Base-by-base conservation (phyloP, 2,113 vertebrate species). In the Phylloscopus trochiloides region DNA sequence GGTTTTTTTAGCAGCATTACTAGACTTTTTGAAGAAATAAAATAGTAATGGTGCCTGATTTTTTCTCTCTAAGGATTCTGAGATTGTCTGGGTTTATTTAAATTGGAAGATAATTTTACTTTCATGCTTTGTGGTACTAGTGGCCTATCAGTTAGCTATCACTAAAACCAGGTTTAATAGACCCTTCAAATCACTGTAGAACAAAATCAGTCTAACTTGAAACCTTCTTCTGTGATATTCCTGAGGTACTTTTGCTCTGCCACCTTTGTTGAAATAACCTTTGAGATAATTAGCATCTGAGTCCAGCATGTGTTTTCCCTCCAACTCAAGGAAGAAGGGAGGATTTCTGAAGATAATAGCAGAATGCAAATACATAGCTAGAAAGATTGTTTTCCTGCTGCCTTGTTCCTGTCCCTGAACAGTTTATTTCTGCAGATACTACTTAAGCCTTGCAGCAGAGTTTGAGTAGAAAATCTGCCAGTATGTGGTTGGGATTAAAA, bases 401-500 rank as follows among this genome's bases (percentile, higher is more conserved):
- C 80, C 77, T 73, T 74, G 13, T 77, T 77, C 51, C 34, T 78
- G 20, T 43, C 67, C 76, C 61, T 66, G 51, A 92, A 43, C n/a
- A 79, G 68, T 79, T 88, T 94, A 61, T 90, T 92, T 63, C 34
- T 76, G 14, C n/a, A 68, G 74, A 61, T 55, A 40, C 17, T 82
- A 34, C 25, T 82, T 90, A 73, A n/a, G n/a, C 25, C 32, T 80
- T 86, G 47, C 31, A 74, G 75, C 29, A 14, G 38, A 70, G 72
- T 70, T 84, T 51, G 63, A 90, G 38, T 62, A 17, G 29, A 83
- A 70, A 9, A 84, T 80, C 42, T 0, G 0, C 63, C 18, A 0
- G 20, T 58, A 71, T 88, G 63, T 71, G 42, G 21, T 59, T 90
- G 36, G 29, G 86, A 83, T 88, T 95, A 90, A 88, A 92, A 84